phyloP scores from a whole-genome alignment of 2,113 vertebrate species.

The Sinocyclocheilus grahami region DNA sequence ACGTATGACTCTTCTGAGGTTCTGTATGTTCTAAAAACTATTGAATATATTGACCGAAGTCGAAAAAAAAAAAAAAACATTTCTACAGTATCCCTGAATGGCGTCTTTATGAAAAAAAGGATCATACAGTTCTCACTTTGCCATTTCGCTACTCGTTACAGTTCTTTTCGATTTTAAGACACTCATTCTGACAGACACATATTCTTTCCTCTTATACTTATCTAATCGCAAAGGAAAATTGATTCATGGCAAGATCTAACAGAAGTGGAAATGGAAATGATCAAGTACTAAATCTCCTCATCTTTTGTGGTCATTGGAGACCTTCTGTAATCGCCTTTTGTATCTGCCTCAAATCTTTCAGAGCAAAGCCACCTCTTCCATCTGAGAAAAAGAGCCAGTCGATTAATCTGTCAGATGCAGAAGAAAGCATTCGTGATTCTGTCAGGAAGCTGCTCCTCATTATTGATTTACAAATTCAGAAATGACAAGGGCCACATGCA shows the following conservation, averaged over 20 bases:
- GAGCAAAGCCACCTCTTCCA: constrained; percentile 34
- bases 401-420: constrained; percentile 28
- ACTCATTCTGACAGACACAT: neutral
- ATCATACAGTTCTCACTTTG: neutral
- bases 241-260: constrained; percentile 6
- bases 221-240: constrained; percentile 12
- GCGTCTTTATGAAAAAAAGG: neutral
- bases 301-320: constrained; percentile 30
- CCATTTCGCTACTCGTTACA: neutral
- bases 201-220: neutral
- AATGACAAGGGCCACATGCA: constrained; percentile 15
- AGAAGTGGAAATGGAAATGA: constrained; percentile 12
- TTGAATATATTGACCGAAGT: neutral
- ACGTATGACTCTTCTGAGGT: neutral
- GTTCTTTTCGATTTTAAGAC: neutral
- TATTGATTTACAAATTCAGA: constrained; percentile 39
- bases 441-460: neutral
- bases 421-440: constrained; percentile 37
- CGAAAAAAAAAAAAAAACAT: too few relatives aligned
- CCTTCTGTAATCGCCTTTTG: neutral
- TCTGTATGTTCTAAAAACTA: neutral
- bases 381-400: constrained; percentile 11
- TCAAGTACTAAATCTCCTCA: neutral
- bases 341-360: constrained; percentile 35
- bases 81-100: neutral